Evolutionary conservation across 2,113 vertebrate species (phyloP), one percentile per base, ranked within the genome.

Genomic region (Stomatorhinus ivindoensis): DNA sequence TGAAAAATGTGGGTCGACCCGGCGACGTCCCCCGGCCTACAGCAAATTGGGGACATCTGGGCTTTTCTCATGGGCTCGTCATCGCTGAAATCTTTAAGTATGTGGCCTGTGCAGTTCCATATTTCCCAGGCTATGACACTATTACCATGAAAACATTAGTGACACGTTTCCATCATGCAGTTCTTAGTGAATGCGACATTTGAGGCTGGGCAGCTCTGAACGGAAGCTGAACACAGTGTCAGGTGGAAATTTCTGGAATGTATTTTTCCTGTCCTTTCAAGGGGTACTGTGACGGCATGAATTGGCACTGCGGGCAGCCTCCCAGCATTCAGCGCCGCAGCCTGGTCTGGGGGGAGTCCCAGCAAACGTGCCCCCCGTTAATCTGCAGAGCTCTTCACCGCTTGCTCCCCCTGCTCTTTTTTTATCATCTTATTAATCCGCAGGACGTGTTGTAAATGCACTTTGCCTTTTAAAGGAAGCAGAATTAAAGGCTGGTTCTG

Each of bases 401-500:
- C 47, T 50, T 50, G 44, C 19, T 21, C 53, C 53, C 19, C 53
- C 53, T 55, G 82, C 82, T 48, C 8, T 9, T 9, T 46, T 47
- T 27, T 11, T n/a, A n/a, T 27, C 44, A 8, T 48, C 46, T 46
- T 86, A 50, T 86, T 86, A 86, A 48, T 27, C 82, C 82, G 4
- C 82, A 85, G 82, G 82, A 85, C 42, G 42, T 48, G 82, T 48
- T n/a, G 82, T 50, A 86, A 86, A 86, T 19, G 44, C 83, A 86
- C 83, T 50, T 86, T 48, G 44, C 44, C 47, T 47, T 86, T 48
- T 86, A 47, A 50, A 47, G 47, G 83, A 48, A 24, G 46, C 47
- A 27, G 46, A 84, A 44, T 84, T 84, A 84, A 84, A 84, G 46
- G 39, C 61, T 69, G 35, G 11, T 86, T 27, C 47, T 86, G 83